phyloP scores from a whole-genome alignment of 2,797 vertebrate species.

The Heterohyrax brucei region DNA sequence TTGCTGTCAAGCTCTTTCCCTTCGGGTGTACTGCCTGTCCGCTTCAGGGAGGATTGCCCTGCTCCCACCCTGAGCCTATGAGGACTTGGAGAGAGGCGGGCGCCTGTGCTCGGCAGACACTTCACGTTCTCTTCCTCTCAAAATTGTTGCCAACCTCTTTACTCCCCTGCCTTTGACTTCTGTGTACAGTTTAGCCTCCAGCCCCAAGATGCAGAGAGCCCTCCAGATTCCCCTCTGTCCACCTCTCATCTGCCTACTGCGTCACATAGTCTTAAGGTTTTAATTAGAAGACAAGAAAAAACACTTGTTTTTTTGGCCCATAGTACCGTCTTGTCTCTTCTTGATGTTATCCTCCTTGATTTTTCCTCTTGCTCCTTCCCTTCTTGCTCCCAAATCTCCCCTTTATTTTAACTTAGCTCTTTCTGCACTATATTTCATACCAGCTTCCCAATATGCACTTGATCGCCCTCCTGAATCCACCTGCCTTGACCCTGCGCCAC shows the following conservation, averaged over 20 bases:
- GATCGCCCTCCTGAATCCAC: background rate
- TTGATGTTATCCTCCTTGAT: background rate
- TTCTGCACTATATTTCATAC: background rate
- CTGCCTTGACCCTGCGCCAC: background rate
- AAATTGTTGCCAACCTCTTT: background rate
- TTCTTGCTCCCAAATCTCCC: background rate
- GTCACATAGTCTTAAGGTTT: background rate
- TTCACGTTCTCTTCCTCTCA: background rate
- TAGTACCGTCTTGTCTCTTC: background rate
- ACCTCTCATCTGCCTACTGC: background rate
- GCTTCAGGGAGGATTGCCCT: background rate
- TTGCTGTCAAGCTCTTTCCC: background rate
- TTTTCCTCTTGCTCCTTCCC: background rate
- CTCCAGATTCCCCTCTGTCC: background rate
- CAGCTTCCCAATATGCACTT: background rate
- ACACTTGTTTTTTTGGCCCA: background rate
- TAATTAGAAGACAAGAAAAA: background rate
- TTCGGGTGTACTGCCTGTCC: background rate
- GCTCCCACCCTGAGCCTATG: background rate
- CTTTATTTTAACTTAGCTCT: background rate
- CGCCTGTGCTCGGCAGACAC: background rate
- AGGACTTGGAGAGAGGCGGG: background rate
- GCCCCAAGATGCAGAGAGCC: background rate
- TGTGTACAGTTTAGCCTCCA: background rate
- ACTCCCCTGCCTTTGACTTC: too few species aligned